Evolutionary conservation across 2,797 vertebrate genomes (phyloP).

Genomic region (Lepidocolaptes lacrymiger): DNA sequence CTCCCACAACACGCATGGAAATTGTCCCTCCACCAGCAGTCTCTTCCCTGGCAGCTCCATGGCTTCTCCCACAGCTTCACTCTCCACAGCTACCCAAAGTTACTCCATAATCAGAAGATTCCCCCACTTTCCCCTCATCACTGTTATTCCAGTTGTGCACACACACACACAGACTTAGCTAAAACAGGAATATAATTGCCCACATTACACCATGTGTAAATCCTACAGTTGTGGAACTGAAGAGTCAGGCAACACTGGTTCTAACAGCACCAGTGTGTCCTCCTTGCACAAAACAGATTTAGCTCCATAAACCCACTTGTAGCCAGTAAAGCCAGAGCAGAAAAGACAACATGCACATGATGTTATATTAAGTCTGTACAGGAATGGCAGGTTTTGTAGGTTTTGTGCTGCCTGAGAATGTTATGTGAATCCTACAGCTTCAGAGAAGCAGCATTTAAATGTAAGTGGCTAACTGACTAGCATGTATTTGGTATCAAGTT

Average conservation of each 20-base stretch:
- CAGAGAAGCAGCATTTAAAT: neutral
- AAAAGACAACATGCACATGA: neutral
- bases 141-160: accelerated
- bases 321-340: neutral
- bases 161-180: accelerated
- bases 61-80: neutral
- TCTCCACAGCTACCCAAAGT: accelerated
- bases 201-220: accelerated
- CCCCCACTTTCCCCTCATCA: neutral
- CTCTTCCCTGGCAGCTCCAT: neutral
- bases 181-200: neutral
- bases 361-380: neutral
- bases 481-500: neutral
- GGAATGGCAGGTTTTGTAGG: neutral
- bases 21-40: neutral
- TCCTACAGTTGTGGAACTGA: neutral
- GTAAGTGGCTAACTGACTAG: neutral
- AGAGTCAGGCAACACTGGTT: neutral
- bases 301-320: neutral
- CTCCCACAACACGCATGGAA: accelerated
- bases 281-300: neutral
- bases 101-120: accelerated
- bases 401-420: neutral
- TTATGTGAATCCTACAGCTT: neutral
- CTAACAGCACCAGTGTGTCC: accelerated